A percentile compares a stretch with the other conserved stretches of the same genome.
phyloP scores from a whole-genome alignment of 2,888 invertebrate species.

The Epistrophe eligans region DNA sequence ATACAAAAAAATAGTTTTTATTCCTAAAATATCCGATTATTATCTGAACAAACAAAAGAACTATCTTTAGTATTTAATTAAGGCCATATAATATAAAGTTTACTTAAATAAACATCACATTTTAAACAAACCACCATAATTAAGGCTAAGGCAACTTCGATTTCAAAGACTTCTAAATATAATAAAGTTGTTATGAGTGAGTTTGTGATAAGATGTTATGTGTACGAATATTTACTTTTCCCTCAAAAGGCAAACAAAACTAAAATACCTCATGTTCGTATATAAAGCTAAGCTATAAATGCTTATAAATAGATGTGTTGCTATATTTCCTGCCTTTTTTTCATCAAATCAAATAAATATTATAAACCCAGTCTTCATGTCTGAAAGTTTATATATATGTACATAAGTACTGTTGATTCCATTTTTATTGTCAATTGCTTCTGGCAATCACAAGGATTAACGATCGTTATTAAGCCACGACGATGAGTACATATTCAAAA shows the following conservation, averaged over 20 bases:
- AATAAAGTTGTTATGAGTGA: not conserved
- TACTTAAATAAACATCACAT: not conserved
- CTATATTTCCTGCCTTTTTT: not conserved
- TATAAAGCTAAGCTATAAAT: not conserved
- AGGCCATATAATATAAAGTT: too few relatives aligned
- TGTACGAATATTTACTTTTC: not conserved
- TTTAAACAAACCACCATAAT: not conserved
- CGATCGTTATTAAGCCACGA: slow-evolving; percentile 56
- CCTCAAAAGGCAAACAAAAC: not conserved
- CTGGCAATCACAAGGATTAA: slow-evolving; percentile 59
- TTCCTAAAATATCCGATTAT: too few relatives aligned
- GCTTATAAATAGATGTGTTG: too few relatives aligned
- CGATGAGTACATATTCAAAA: slow-evolving; percentile 40
- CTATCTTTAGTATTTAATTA: too few relatives aligned
- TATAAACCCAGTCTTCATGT: slow-evolving; percentile 4
- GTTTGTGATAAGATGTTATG: not conserved
- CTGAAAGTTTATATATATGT: not conserved
- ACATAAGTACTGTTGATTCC: slow-evolving; percentile 24
- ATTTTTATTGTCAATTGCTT: slow-evolving; percentile 57
- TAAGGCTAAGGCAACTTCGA: not conserved
- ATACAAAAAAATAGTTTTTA: too few relatives aligned
- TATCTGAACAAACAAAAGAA: too few relatives aligned
- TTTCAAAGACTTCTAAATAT: slow-evolving; percentile 15
- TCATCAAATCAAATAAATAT: slow-evolving; percentile 10
- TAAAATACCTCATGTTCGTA: not conserved